A percentile compares a stretch with the other conserved stretches of the same genome.
Evolutionary conservation across 2,888 invertebrate species (phyloP).

Genomic region (Idaea dimidiata): DNA sequence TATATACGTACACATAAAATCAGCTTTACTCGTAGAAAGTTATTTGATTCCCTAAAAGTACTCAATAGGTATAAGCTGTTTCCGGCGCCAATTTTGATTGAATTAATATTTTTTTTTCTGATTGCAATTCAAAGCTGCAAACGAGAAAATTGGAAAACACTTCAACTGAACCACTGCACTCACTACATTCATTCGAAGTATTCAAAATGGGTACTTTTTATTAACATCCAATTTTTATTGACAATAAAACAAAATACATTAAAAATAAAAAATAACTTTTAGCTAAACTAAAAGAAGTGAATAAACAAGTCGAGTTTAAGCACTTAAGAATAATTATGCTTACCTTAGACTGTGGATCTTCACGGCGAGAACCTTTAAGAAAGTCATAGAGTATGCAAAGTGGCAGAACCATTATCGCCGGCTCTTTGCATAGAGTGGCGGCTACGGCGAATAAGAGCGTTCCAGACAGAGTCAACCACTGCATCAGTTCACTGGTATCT

Average conservation of each 20-base stretch:
- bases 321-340: slow-evolving; percentile 38
- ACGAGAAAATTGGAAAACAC: slow-evolving; percentile 30
- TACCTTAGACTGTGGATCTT: slow-evolving; percentile 80
- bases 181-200: slow-evolving; percentile 22
- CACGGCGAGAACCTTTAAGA: slow-evolving; percentile 78
- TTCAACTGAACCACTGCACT: slow-evolving; percentile 26
- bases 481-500: slow-evolving; percentile 67
- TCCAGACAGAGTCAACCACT: slow-evolving; percentile 81
- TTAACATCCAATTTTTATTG: slow-evolving; percentile 16
- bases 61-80: slow-evolving; percentile 6
- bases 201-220: slow-evolving; percentile 16
- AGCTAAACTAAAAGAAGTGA: too few species aligned
- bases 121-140: slow-evolving; percentile 28
- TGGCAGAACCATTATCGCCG: slow-evolving; percentile 94
- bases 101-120: slow-evolving; percentile 24
- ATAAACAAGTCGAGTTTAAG: neutral
- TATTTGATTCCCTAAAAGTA: neutral
- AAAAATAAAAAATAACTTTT: too few species aligned
- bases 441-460: slow-evolving; percentile 85
- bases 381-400: slow-evolving; percentile 95
- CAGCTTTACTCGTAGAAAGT: too few species aligned
- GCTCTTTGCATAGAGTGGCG: slow-evolving; percentile 96
- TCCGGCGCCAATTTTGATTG: slow-evolving; percentile 14
- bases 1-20: too few species aligned
- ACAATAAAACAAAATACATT: too few species aligned